A percentile compares a stretch with the other conserved stretches of the same genome.
Conservation (phyloP, 2,113 vertebrate species). For the Neogobius melanostomus region DNA sequence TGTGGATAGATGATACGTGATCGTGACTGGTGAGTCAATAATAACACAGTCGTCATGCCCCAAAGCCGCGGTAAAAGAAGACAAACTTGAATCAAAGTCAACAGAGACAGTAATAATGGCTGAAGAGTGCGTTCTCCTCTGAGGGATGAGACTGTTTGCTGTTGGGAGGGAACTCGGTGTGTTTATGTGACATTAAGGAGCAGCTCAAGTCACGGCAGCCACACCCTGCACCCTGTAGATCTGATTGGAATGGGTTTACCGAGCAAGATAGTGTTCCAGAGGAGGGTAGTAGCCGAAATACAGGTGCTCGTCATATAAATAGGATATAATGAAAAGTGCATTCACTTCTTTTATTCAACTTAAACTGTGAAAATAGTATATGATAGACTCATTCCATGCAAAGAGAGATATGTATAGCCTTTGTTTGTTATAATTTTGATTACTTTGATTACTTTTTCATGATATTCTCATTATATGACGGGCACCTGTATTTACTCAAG, state of each 20-base stretch:
- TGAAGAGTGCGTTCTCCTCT: constrained; percentile 41
- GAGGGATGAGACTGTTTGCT: constrained; percentile 52
- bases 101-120: constrained; percentile 20
- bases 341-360: no score
- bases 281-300: no score
- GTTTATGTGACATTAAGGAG: neutral
- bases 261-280: no score
- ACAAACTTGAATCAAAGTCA: constrained; percentile 60
- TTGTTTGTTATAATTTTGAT: no score
- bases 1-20: neutral
- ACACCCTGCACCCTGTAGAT: neutral
- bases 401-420: no score
- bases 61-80: constrained; percentile 40
- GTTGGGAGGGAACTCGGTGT: constrained; percentile 43
- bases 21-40: neutral
- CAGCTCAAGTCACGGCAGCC: neutral
- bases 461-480: no score
- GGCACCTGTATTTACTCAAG: no score
- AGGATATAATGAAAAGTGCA: no score
- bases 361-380: no score
- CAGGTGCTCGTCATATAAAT: no score
- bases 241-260: neutral
- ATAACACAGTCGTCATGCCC: neutral
- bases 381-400: no score
- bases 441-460: no score